Conservation (phyloP, 2,113 vertebrate genomes). For the Lutjanus erythropterus region DNA sequence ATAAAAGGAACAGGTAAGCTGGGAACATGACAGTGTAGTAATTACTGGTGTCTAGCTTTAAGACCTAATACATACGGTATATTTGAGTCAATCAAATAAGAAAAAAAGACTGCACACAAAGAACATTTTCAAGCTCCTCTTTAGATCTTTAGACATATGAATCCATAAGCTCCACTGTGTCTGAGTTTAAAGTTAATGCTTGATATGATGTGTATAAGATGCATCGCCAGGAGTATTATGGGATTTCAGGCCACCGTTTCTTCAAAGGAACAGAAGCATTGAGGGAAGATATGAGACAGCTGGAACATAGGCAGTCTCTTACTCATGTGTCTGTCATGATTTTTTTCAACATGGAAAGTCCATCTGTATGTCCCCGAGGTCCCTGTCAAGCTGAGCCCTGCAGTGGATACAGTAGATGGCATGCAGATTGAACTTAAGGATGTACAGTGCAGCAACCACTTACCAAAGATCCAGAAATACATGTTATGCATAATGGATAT, state of each 20-base stretch:
- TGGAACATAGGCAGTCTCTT: constrained; percentile 41
- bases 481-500: constrained; percentile 27
- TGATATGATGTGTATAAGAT: neutral
- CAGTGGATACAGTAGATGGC: constrained; percentile 50
- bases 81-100: neutral
- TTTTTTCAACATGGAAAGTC: constrained; percentile 77
- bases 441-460: constrained; percentile 1
- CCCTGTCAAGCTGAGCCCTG: constrained; percentile 35
- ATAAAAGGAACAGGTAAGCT: neutral
- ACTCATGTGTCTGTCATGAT: constrained; percentile 67
- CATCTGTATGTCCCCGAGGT: constrained; percentile 75
- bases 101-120: neutral
- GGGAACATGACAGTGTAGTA: neutral
- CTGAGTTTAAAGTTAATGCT: neutral
- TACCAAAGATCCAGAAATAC: constrained; percentile 7
- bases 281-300: constrained; percentile 30
- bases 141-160: neutral
- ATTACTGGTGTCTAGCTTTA: neutral
- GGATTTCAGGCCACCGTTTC: constrained; percentile 12
- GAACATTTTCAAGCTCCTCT: neutral
- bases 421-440: constrained; percentile 36
- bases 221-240: neutral
- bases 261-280: constrained; percentile 14
- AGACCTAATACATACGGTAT: neutral
- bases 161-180: neutral